Percentiles rank a stretch among this genome's conserved stretches.
Conservation (phyloP, 2,797 vertebrate genomes). For the Leuciscus waleckii region DNA sequence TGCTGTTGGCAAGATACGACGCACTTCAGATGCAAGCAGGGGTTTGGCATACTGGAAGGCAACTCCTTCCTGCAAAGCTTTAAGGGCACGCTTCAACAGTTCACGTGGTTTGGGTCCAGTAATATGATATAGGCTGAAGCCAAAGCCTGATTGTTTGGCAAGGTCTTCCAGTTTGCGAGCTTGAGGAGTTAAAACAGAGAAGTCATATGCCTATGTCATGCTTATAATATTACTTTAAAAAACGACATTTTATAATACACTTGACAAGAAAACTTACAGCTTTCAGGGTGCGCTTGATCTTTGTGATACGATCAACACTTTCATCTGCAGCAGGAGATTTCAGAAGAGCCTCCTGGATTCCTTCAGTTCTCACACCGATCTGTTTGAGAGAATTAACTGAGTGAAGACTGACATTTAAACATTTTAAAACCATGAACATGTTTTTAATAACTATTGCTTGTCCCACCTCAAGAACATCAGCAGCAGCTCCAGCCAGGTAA, state of each 20-base stretch:
- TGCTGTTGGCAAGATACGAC: constrained; percentile 77
- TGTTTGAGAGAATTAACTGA: constrained; percentile 59
- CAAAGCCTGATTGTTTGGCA: constrained; percentile 71
- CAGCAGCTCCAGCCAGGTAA: constrained; percentile 79
- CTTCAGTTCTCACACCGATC: constrained; percentile 79
- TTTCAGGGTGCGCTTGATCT: constrained; percentile 78
- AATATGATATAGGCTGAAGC: constrained; percentile 78
- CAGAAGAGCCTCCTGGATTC: constrained; percentile 77
- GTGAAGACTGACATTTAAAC: too few relatives aligned
- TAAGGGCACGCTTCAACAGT: constrained; percentile 56
- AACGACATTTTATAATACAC: background rate
- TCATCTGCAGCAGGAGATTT: constrained; percentile 68
- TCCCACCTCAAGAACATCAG: constrained; percentile 82
- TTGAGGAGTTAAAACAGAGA: constrained; percentile 59
- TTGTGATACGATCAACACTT: constrained; percentile 68
- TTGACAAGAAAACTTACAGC: constrained; percentile 68
- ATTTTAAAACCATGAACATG: background rate
- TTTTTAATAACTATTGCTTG: too few relatives aligned
- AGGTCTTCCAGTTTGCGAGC: constrained; percentile 79
- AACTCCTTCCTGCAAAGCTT: constrained; percentile 69
- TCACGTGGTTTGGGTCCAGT: constrained; percentile 54
- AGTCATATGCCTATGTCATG: background rate
- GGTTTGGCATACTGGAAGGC: constrained; percentile 73
- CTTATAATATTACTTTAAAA: background rate
- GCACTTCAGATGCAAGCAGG: constrained; percentile 75